Conservation (phyloP, 2,113 vertebrate genomes). For the Myotis yumanensis region DNA sequence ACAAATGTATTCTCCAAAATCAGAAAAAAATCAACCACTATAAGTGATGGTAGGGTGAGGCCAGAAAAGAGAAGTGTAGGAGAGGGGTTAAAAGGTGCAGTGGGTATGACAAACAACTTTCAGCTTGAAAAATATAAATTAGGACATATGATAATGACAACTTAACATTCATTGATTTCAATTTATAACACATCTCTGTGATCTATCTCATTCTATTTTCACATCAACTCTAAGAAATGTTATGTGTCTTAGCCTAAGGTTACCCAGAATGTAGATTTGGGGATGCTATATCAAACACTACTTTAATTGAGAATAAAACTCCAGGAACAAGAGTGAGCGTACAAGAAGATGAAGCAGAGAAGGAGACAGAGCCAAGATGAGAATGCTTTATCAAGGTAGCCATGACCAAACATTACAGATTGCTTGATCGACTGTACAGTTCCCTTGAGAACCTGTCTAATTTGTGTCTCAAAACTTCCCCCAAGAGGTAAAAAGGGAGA, state of each 20-base stretch:
- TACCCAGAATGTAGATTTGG: neutral
- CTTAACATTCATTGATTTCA: neutral
- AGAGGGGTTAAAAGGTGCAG: neutral
- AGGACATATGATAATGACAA: neutral
- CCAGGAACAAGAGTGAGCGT: neutral
- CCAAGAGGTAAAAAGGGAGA: neutral
- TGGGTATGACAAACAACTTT: neutral
- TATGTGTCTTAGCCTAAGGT: neutral
- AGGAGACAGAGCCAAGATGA: neutral
- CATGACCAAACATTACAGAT: neutral
- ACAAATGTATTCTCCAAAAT: neutral
- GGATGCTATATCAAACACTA: neutral
- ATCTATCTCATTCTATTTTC: slow-evolving; percentile 19
- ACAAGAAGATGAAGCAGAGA: neutral
- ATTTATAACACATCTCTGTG: neutral
- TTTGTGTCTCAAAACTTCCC: neutral
- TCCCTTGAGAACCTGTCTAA: neutral
- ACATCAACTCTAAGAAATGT: neutral
- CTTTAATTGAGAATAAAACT: neutral
- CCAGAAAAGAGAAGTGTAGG: neutral
- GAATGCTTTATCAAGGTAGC: neutral
- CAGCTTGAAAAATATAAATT: neutral
- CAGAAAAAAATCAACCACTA: neutral
- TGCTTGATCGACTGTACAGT: neutral
- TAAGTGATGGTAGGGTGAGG: neutral